Evolutionary conservation across 2,113 vertebrate species (phyloP), one percentile per base, ranked within the genome.

Genomic region (Apistogramma diplotaenia): DNA sequence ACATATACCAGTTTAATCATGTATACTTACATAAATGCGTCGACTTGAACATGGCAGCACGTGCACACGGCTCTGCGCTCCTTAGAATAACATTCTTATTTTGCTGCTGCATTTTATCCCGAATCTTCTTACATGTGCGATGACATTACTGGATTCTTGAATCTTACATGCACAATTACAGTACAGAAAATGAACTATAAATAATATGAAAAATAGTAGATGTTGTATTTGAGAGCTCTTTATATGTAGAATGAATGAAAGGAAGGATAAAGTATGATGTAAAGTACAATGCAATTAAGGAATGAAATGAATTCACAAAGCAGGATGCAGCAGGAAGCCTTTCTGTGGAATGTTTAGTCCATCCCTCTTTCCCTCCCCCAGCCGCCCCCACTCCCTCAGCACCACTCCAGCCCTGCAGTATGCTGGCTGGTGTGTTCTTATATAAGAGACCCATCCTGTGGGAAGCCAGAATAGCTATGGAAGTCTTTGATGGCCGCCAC

Each of bases 381-480:
- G 19, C 84, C 85, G 6, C 90, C 88, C 81, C 84, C 88, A 70
- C 83, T 87, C 74, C 83, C 87, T 83, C 61, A 79, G 75, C 33
- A 27, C 60, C 73, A 85, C 89, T 88, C 77, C 82, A 86, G 81
- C 62, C 77, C 61, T 86, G 89, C 90, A 85, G 85, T 89, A 85
- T 87, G 85, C 79, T 89, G 84, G 87, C 85, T 91, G 85, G 54
- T 93, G 83, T 93, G 87, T 90, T 93, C 90, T 94, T 94, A 94
- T 92, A 86, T 93, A 94, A 93, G 87, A 93, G 82, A 82, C 86
- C 89, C 76, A 87, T 94, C 91, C 89, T 87, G 84, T 89, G 91
- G 87, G 91, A 91, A 81, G 87, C 88, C 85, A 86, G 79, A 76
- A 90, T 88, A 88, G 84, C 85, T 89, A 76, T 86, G 81, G 85